Base-by-base conservation (phyloP, 2,888 invertebrate genomes). In the Chesias legatella region DNA sequence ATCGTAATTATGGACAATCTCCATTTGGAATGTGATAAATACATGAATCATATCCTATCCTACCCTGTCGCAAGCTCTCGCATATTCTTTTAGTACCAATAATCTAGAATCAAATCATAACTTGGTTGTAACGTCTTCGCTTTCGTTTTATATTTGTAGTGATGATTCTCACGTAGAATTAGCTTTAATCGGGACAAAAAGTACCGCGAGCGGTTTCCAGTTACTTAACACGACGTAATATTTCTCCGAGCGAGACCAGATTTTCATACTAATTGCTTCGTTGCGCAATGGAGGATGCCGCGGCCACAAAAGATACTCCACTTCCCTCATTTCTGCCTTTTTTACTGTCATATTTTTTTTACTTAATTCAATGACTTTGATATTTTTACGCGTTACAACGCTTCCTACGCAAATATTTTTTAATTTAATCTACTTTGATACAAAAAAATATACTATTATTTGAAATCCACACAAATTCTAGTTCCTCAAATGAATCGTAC, bases 251-350 rank as follows among this genome's bases (percentile, higher is more conserved):
- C 76, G 71, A 69, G 67, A 75, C 73, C 66, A 52, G 62, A 70
- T 76, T 63, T 73, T 69, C 68, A 74, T 75, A 69, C 67, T 73
- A 79, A 80, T 79, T 70, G 57, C 72, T 71, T 63, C 62, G 66
- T 78, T 65, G 57, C 58, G 64, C 62, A 75, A 78, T 57, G 46
- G 63, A 65, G 67, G 66, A 72, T 71, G 63, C 56, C 44, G 47
- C 48, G 35, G 56, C 46, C 41, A 53, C 56, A 51, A 54, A 56
- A 55, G 42, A 48, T 53, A 60, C 49, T 61, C 56, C 37, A 60
- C 58, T 67, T 66, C 60, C 60, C 57, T 43, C 46, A 31, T 53
- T 53, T 48, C 31, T 48, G 46, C 39, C 32, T 45, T 46, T 44
- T 56, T 48, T 59, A 48, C 48, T 17, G 13, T 17, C 42, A 17